A percentile compares a stretch with the other conserved stretches of the same genome.
phyloP scores from a whole-genome alignment of 1,140 invertebrate species.

The Sminthurinus signatus region DNA sequence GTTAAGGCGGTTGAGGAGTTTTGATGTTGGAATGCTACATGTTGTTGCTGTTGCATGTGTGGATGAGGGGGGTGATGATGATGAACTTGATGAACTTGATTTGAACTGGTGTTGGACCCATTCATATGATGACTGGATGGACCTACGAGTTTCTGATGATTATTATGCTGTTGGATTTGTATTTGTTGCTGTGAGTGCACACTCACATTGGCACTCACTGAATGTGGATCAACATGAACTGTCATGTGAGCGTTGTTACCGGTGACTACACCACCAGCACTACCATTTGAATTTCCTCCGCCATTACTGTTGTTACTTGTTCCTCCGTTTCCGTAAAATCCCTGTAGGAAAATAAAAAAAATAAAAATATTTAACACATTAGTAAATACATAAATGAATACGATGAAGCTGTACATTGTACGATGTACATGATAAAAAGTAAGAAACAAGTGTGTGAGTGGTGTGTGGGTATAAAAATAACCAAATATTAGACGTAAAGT shows the following conservation, averaged over 20 bases:
- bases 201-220: background rate
- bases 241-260: slow-evolving; percentile 18
- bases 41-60: slow-evolving; percentile 40
- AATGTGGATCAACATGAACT: slow-evolving; percentile 29
- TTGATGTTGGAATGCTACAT: slow-evolving; percentile 6
- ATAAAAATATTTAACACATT: no score
- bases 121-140: background rate
- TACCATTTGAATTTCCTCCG: background rate
- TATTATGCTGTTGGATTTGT: background rate
- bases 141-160: background rate
- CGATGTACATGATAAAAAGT: no score
- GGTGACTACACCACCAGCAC: background rate
- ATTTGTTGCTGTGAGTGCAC: background rate
- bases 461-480: background rate
- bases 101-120: slow-evolving; percentile 17
- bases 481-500: background rate
- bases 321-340: slow-evolving; percentile 15
- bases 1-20: slow-evolving; percentile 2
- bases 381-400: no score
- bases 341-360: background rate
- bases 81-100: slow-evolving; percentile 4
- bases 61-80: slow-evolving; percentile 13
- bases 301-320: background rate
- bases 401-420: no score
- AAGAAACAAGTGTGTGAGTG: no score